Evolutionary conservation across 2,113 vertebrate genomes (phyloP), one percentile per base, ranked within the genome.

Genomic region (Papio anubis): DNA sequence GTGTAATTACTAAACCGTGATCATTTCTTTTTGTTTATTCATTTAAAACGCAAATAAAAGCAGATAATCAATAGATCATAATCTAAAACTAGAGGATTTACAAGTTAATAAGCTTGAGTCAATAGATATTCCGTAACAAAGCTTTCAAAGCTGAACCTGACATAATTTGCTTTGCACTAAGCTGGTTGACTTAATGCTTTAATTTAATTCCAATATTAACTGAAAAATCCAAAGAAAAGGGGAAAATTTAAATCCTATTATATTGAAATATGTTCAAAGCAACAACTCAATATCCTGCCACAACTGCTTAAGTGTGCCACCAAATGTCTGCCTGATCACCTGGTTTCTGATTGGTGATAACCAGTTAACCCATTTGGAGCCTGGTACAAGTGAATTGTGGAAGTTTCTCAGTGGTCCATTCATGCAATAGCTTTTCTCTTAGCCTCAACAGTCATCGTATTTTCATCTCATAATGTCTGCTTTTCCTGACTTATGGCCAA

Each of bases 61-160:
- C 92, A 98, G 93, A 94, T 98, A 97, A 98, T 98, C 98, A 96
- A 98, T 98, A 98, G 95, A 98, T 96, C 90, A 97, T 96, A 80
- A 96, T 93, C 93, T 97, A 95, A 98, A 98, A 98, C 88, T 80
- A 78, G 93, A 96, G 83, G 97, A 98, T 98, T 98, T 99, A 97
- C 94, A 98, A 81, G 96, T 98, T 98, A 98, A 98, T 98, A 97
- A 98, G 97, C 97, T 96, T 97, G 75, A 98, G 97, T 98, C 97
- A 93, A 97, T 98, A 98, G 70, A 94, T 92, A 76, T 93, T 73
- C 97, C 96, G 75, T 97, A 89, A 97, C 93, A 35, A 97, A 75
- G 93, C 94, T 96, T 90, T 98, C 97, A 95, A 0, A 92, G 96
- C 96, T 96, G 95, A 97, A 98, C 94, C 85, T 93, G 95, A 85